Evolutionary conservation across 1,140 invertebrate genomes (phyloP).

Genomic region (Phthorimaea operculella): DNA sequence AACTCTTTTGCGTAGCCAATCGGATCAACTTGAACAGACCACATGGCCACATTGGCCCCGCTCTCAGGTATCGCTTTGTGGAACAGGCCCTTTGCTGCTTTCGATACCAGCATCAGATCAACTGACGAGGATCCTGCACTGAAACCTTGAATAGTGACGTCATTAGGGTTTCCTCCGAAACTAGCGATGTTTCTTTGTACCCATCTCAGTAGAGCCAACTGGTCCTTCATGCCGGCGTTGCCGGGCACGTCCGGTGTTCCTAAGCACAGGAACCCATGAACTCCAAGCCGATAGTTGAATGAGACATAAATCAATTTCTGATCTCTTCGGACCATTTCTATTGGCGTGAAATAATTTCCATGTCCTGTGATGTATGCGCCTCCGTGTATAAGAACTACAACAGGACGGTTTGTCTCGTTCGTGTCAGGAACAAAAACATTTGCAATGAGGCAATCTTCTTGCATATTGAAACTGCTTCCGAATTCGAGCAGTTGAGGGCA

Average conservation of each 20-base stretch:
- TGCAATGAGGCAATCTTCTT: conserved; percentile 39
- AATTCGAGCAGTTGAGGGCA: conserved; percentile 32
- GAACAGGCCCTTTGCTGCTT: conserved; percentile 31
- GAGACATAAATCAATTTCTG: conserved; percentile 27
- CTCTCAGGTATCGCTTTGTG: conserved; percentile 37
- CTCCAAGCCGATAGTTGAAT: conserved; percentile 35
- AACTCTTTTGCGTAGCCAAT: conserved; percentile 21
- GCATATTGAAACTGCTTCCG: not conserved
- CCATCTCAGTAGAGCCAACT: conserved; percentile 35
- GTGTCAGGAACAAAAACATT: conserved; percentile 16
- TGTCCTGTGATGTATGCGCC: conserved; percentile 15
- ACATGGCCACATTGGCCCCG: conserved; percentile 24
- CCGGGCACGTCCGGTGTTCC: conserved; percentile 39
- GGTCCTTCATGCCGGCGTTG: conserved; percentile 46
- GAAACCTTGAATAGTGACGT: conserved; percentile 35
- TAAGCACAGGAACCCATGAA: conserved; percentile 36
- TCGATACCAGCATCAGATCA: conserved; percentile 36
- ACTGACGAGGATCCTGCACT: conserved; percentile 39
- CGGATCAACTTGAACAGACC: conserved; percentile 27
- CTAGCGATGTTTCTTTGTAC: conserved; percentile 37
- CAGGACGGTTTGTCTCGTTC: conserved; percentile 13
- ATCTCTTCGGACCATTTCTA: conserved; percentile 19
- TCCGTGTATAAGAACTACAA: conserved; percentile 19
- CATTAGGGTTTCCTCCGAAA: conserved; percentile 42
- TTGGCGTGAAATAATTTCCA: conserved; percentile 19